Evolutionary conservation across 2,888 invertebrate species (phyloP).

Genomic region (Acleris cristana): DNA sequence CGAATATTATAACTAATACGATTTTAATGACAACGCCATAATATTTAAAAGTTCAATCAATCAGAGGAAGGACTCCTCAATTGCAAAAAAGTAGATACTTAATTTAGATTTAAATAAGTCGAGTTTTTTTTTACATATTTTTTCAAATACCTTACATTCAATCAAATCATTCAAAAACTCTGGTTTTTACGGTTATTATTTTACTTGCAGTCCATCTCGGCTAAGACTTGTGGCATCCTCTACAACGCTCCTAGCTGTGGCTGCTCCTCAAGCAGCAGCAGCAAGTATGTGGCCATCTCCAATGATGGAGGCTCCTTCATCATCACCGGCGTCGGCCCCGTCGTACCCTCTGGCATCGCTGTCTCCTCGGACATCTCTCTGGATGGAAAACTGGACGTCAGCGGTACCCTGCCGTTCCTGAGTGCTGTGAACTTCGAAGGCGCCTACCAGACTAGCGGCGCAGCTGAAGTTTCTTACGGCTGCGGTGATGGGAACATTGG

Average conservation of each 20-base stretch:
- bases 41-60: no score
- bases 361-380: constrained; percentile 58
- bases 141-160: no score
- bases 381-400: constrained; percentile 49
- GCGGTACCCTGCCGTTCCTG: constrained; percentile 54
- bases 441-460: constrained; percentile 10
- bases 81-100: no score
- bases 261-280: constrained; percentile 8
- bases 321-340: constrained; percentile 46
- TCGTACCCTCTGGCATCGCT: constrained; percentile 52
- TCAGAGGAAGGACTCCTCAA: no score
- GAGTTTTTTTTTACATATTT: no score
- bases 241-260: constrained; percentile 5
- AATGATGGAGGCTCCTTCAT: constrained; percentile 19
- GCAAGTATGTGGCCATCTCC: constrained; percentile 14
- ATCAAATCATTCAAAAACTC: no score
- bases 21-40: no score
- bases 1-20: no score
- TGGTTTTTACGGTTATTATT: no score
- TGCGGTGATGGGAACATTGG: constrained; percentile 14
- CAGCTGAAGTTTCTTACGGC: constrained; percentile 9
- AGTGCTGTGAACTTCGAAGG: constrained; percentile 53
- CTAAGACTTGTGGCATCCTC: no score
- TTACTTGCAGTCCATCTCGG: constrained; percentile 2
- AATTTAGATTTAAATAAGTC: no score